Percentiles rank a stretch among this genome's conserved stretches.
These are phyloP conservation scores for Xylota sylvarum DNA, from an alignment of 2,888 invertebrate species.

Conservation along the genomic window DNA sequence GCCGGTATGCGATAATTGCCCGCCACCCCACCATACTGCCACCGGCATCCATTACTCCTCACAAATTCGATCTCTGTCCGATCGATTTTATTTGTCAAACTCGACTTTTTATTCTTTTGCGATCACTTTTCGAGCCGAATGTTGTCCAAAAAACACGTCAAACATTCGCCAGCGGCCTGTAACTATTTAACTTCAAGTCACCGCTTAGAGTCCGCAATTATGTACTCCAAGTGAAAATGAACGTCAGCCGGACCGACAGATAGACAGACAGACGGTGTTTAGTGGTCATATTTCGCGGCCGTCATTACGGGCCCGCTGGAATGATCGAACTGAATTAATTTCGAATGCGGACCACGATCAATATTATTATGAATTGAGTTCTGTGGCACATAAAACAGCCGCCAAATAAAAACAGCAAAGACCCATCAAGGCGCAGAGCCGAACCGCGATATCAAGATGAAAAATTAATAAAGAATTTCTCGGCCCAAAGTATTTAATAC, in stretches of 20 bases:
- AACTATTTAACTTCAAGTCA: slow-evolving; percentile 41
- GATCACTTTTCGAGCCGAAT: slow-evolving; percentile 52
- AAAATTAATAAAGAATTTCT: slow-evolving; percentile 76
- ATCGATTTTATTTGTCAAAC: slow-evolving; percentile 74
- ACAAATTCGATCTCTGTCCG: slow-evolving; percentile 47
- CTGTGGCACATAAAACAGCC: slow-evolving; percentile 70
- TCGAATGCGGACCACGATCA: slow-evolving; percentile 74
- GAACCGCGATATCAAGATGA: slow-evolving; percentile 67
- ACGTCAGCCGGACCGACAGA: slow-evolving; percentile 43
- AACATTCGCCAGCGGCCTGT: slow-evolving; percentile 40
- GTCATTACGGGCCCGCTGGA: slow-evolving; percentile 35
- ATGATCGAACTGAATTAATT: slow-evolving; percentile 67
- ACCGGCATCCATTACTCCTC: slow-evolving; percentile 47
- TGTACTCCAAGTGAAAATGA: slow-evolving; percentile 71
- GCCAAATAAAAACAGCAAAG: slow-evolving; percentile 43
- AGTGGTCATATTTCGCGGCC: slow-evolving; percentile 64
- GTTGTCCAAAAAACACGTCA: slow-evolving; percentile 31
- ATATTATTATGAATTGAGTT: slow-evolving; percentile 76
- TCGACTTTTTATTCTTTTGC: slow-evolving; percentile 50
- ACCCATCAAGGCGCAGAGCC: slow-evolving; percentile 1
- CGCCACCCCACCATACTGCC: neutral
- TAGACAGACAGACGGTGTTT: slow-evolving; percentile 28
- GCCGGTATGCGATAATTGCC: slow-evolving; percentile 39
- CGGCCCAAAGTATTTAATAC: slow-evolving; percentile 61
- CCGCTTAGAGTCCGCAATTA: slow-evolving; percentile 56